Percentiles rank a stretch among this genome's conserved stretches.
Conservation (phyloP, 1,140 invertebrate species). For the Trinorchestia longiramus region DNA sequence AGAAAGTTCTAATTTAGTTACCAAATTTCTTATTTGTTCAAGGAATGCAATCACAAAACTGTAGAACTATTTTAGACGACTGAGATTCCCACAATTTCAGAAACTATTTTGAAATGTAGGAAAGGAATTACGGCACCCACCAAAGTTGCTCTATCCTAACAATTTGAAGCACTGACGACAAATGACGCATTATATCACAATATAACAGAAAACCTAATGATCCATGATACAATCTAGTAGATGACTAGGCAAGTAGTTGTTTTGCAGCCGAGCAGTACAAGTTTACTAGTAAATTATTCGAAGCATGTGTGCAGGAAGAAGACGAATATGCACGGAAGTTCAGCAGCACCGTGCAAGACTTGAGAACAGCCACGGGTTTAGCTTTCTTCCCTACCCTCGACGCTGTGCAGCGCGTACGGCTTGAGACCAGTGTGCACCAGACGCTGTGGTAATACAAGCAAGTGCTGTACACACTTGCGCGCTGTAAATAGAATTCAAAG, state of each 20-base stretch:
- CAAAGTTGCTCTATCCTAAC: too few species aligned
- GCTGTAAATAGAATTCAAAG: too few species aligned
- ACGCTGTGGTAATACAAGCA: conserved; percentile 12
- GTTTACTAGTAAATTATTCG: neutral
- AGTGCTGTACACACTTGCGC: too few species aligned
- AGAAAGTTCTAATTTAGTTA: too few species aligned
- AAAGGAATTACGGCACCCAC: too few species aligned
- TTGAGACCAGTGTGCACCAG: conserved; percentile 40
- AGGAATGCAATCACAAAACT: too few species aligned
- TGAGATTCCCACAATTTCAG: too few species aligned
- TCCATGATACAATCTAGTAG: too few species aligned
- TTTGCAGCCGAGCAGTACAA: neutral
- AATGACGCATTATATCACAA: neutral
- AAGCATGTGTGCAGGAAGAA: neutral
- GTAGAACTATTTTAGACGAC: too few species aligned
- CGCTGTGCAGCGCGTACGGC: conserved; percentile 16
- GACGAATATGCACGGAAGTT: conserved; percentile 48
- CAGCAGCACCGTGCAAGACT: conserved; percentile 54
- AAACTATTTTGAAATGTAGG: too few species aligned
- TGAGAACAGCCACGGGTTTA: conserved; percentile 55
- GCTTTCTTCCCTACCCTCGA: conserved; percentile 59
- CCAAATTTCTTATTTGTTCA: too few species aligned
- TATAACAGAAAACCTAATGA: neutral
- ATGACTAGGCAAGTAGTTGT: neutral
- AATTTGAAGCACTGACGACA: too few species aligned